phyloP scores from a whole-genome alignment of 2,797 vertebrate genomes.

The Mus minutoides region DNA sequence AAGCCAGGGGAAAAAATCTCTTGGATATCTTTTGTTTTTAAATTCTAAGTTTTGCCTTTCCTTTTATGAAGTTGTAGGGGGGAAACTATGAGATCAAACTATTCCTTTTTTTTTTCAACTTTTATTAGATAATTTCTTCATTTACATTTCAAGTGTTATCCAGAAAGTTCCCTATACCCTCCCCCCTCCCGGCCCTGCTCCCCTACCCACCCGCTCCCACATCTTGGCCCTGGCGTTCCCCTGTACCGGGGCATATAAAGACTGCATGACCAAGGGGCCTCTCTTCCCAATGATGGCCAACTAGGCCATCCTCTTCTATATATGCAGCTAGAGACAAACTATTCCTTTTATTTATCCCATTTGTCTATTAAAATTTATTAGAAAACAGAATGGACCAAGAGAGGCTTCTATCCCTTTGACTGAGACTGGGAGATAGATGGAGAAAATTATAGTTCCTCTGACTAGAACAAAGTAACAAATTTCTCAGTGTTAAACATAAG shows the following conservation, averaged over 20 bases:
- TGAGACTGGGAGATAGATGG: not conserved
- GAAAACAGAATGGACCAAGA: not conserved
- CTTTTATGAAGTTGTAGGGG: not conserved
- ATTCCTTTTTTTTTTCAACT: not conserved
- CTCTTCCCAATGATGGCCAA: too few species aligned
- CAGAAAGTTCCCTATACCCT: too few species aligned
- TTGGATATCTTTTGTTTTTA: not conserved
- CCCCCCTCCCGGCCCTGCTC: too few species aligned
- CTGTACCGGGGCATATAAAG: too few species aligned
- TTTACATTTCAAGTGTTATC: too few species aligned
- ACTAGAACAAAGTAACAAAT: not conserved
- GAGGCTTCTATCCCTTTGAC: not conserved
- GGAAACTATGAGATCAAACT: not conserved
- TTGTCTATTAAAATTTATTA: not conserved
- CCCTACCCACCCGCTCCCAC: too few species aligned
- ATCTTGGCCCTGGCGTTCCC: too few species aligned
- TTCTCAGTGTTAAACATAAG: not conserved
- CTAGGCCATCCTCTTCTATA: too few species aligned
- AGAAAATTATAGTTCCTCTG: slow-evolving; percentile 28
- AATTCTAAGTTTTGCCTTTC: not conserved
- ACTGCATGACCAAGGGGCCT: too few species aligned
- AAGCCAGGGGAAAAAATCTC: not conserved
- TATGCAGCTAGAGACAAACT: too few species aligned
- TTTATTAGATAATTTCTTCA: too few species aligned
- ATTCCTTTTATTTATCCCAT: not conserved